Base-by-base conservation (phyloP, 2,797 vertebrate genomes). In the Siniperca scherzeri region DNA sequence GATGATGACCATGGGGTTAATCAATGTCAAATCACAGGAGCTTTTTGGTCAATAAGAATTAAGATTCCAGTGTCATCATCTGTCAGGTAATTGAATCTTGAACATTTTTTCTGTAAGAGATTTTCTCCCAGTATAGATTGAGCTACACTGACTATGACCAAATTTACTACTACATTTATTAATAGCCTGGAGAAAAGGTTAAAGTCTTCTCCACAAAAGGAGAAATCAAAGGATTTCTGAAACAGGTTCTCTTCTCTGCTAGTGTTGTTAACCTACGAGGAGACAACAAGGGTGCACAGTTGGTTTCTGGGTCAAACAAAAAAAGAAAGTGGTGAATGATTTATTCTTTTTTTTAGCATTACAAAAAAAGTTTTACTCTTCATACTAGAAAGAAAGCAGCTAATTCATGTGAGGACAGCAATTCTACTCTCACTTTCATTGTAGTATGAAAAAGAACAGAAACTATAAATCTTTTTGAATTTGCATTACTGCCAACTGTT, bases 21-120 rank as follows among this genome's bases (percentile, higher is more conserved):
- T 83, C 68, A 59, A 72, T 77, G 46, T 21, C 53, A 14, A 38
- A 55, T 77, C 46, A 77, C 48, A 83, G 40, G 33, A 75, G 56
- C 67, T 56, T 30, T 75, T 52, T 59, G 33, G 56, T 82, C 60
- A 77, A 55, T 74, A 55, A 50, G 52, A 30, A 76, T 52, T 60
- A 33, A n/a, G 38, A 33, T 59, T 76, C 81, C 27, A 65, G 19
- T 33, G 44, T 46, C 55, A 52, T 62, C 25, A 17, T 14, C 25
- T 16, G 12, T 60, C 48, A 57, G 55, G n/a, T 65, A 60, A 76
- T 66, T 66, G 19, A 74, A 73, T 64, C 17, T 70, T 30, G 0
- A 50, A 46, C 2, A 17, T 70, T 66, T 48, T 80, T 53, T 56
- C 19, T 2, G 1, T 44, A 9, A 61, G 4, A 36, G 17, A 70